Evolutionary conservation across 2,888 invertebrate species (phyloP).

Genomic region (Phyto melanocephala): DNA sequence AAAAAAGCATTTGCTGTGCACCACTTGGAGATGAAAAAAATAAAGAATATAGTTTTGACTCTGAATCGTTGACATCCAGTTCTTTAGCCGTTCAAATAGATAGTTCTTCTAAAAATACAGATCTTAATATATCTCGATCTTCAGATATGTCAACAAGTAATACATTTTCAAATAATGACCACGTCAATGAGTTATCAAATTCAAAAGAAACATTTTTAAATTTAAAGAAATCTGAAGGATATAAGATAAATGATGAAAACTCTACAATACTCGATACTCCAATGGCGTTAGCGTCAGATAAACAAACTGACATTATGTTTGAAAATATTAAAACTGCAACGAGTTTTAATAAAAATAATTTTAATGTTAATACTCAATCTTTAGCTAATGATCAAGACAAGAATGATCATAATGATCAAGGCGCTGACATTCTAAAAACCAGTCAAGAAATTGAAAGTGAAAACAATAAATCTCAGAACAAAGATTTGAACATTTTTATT

Average conservation of each 20-base stretch:
- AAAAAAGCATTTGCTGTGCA: not conserved
- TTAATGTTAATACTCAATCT: not conserved
- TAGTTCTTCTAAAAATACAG: not conserved
- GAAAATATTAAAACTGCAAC: not conserved
- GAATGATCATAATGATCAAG: not conserved
- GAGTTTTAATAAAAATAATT: not conserved
- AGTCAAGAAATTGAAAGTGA: not conserved
- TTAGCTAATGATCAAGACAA: not conserved
- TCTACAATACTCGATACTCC: not conserved
- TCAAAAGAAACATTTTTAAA: not conserved
- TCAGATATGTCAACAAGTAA: conserved; percentile 4
- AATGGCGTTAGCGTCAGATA: not conserved
- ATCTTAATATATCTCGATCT: not conserved
- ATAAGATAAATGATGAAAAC: not conserved
- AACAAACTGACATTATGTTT: not conserved
- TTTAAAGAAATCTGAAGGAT: not conserved
- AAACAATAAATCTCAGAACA: not conserved
- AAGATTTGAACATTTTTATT: not conserved
- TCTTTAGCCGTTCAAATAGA: conserved; percentile 10
- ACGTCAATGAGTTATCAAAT: not conserved
- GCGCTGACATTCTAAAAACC: not conserved
- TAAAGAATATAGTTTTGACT: not conserved
- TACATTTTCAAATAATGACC: not conserved
- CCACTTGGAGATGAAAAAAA: not conserved
- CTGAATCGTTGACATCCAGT: not conserved